Evolutionary conservation across 2,797 vertebrate species (phyloP).

Genomic region (Morus bassanus): DNA sequence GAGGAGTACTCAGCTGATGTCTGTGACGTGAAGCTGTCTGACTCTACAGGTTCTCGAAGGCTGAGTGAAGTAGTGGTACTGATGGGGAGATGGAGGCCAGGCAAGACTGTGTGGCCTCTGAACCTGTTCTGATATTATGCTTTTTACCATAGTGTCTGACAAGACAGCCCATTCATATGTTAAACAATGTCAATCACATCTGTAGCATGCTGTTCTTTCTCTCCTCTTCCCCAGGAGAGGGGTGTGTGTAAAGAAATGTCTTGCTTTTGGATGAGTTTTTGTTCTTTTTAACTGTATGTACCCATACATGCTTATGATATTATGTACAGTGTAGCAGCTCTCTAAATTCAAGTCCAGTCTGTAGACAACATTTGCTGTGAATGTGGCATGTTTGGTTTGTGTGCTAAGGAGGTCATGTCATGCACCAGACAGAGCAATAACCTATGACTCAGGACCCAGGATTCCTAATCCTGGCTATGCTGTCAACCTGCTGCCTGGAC

Average conservation of each 20-base stretch:
- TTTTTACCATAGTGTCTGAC: background rate
- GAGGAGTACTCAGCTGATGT: background rate
- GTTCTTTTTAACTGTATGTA: background rate
- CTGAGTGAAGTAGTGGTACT: background rate
- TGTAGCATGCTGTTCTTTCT: background rate
- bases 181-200: background rate
- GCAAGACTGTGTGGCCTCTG: background rate
- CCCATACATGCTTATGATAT: accelerated
- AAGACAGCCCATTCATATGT: background rate
- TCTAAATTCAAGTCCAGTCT: background rate
- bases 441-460: background rate
- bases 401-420: background rate
- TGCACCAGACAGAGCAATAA: background rate
- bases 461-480: background rate
- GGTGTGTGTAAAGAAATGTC: background rate
- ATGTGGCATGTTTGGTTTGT: background rate
- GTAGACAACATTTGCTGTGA: background rate
- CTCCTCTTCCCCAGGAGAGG: background rate
- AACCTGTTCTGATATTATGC: background rate
- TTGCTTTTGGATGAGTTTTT: background rate
- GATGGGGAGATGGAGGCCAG: background rate
- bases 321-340: background rate
- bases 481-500: background rate
- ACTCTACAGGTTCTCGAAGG: background rate
- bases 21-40: background rate